Evolutionary conservation across 2,888 invertebrate species (phyloP).

Genomic region (Teleogryllus oceanicus): DNA sequence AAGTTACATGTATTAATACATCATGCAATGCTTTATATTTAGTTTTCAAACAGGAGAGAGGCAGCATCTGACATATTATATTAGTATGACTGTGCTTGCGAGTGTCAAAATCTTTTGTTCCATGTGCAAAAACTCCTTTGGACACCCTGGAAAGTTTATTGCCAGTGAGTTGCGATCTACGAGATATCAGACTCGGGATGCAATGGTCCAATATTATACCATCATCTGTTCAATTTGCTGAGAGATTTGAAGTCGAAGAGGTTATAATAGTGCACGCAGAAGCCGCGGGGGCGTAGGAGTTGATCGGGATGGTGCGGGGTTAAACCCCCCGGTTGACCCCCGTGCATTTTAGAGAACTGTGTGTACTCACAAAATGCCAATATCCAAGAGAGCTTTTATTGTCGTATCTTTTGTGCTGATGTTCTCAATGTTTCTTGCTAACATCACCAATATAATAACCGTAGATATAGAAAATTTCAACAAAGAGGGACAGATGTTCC

Average conservation of each 20-base stretch:
- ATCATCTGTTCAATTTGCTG: not conserved
- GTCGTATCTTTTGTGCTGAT: conserved; percentile 60
- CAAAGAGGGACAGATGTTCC: not conserved
- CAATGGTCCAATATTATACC: not conserved
- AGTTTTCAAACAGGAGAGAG: no score
- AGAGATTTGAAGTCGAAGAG: conserved; percentile 18
- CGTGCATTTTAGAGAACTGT: no score
- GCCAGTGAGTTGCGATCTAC: not conserved
- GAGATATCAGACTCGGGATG: not conserved
- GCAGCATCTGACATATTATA: no score
- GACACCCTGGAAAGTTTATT: not conserved
- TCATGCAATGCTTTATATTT: no score
- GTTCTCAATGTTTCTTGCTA: conserved; percentile 65
- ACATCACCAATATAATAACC: conserved; percentile 64
- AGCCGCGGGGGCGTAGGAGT: not conserved
- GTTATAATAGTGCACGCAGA: conserved; percentile 22
- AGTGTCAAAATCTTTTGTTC: no score
- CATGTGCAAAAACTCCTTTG: not conserved
- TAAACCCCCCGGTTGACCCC: conserved; percentile 11
- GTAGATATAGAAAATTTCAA: conserved; percentile 48
- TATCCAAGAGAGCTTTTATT: conserved; percentile 60
- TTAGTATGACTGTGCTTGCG: no score
- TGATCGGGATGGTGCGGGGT: no score
- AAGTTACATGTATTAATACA: no score
- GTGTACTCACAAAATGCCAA: conserved; percentile 53